These are phyloP conservation scores for Heliothis subflexa DNA, from an alignment of 1,140 invertebrate species.

Conservation along the genomic window DNA sequence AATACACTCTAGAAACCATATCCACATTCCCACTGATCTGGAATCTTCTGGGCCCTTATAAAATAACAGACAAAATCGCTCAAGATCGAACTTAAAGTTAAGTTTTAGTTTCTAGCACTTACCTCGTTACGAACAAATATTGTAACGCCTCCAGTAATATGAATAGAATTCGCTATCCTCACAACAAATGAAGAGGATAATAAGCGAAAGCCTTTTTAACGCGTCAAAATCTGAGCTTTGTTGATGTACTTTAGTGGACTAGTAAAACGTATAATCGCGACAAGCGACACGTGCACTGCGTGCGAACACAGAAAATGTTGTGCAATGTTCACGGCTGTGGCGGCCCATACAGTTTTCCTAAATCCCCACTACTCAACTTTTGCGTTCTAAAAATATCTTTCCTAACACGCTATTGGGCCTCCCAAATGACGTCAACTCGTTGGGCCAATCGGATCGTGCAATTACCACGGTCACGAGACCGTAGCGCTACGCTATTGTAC, in stretches of 20 bases:
- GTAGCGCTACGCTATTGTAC: conserved; percentile 52
- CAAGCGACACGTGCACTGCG: conserved; percentile 58
- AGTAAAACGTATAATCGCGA: conserved; percentile 26
- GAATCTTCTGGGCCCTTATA: background rate
- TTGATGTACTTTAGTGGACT: conserved; percentile 21
- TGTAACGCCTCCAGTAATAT: conserved; percentile 57
- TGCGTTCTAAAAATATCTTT: conserved; percentile 80
- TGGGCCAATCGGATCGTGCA: conserved; percentile 64
- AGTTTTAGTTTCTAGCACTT: conserved; percentile 38
- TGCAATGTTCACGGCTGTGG: conserved; percentile 69
- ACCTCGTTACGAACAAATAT: conserved; percentile 63
- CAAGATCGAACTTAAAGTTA: conserved; percentile 14
- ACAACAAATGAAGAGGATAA: conserved; percentile 42
- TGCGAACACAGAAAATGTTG: conserved; percentile 74
- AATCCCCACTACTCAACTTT: conserved; percentile 69
- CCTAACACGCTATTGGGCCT: conserved; percentile 63
- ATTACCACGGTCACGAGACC: conserved; percentile 76
- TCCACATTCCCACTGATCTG: background rate
- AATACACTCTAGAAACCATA: background rate
- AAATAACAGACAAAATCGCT: background rate
- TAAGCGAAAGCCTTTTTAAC: conserved; percentile 25
- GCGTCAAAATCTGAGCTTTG: conserved; percentile 4
- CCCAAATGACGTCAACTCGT: conserved; percentile 72
- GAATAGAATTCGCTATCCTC: conserved; percentile 36
- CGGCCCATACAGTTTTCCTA: conserved; percentile 73